phyloP scores from a whole-genome alignment of 2,113 vertebrate genomes.

The Nothocercus julius region DNA sequence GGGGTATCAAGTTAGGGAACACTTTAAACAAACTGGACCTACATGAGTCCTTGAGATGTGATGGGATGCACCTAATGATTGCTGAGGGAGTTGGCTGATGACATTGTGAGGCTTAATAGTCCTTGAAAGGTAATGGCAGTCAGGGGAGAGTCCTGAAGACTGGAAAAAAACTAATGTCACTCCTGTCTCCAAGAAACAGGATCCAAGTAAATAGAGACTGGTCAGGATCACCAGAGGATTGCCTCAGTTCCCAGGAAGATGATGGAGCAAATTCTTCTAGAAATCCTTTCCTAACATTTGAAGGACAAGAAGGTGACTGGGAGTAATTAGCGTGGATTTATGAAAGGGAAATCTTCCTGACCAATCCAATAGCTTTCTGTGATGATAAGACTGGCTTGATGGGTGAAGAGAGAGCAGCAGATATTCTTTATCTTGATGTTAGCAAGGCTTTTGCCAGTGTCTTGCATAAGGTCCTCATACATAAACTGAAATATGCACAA shows the following conservation, averaged over 20 bases:
- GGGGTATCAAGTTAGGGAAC: background rate
- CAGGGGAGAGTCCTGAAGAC: background rate
- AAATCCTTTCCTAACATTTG: background rate
- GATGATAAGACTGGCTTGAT: background rate
- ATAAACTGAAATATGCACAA: background rate
- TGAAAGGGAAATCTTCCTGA: background rate
- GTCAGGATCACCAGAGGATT: background rate
- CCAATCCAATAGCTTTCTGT: rapidly evolving
- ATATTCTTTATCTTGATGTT: background rate
- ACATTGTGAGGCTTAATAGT: background rate
- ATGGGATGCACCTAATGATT: background rate
- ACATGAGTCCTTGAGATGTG: background rate
- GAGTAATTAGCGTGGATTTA: background rate
- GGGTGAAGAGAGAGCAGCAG: background rate
- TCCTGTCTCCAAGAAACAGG: background rate
- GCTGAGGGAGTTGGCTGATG: background rate
- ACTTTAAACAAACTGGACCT: background rate
- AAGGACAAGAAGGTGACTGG: background rate
- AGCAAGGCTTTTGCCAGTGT: background rate
- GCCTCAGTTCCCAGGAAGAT: background rate
- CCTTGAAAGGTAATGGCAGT: background rate
- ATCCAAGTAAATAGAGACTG: background rate
- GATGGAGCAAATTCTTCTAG: background rate
- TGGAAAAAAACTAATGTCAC: background rate
- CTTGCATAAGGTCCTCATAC: background rate